These are phyloP conservation scores for Pararge aegeria DNA, from an alignment of 1,140 invertebrate genomes.

Conservation along the genomic window DNA sequence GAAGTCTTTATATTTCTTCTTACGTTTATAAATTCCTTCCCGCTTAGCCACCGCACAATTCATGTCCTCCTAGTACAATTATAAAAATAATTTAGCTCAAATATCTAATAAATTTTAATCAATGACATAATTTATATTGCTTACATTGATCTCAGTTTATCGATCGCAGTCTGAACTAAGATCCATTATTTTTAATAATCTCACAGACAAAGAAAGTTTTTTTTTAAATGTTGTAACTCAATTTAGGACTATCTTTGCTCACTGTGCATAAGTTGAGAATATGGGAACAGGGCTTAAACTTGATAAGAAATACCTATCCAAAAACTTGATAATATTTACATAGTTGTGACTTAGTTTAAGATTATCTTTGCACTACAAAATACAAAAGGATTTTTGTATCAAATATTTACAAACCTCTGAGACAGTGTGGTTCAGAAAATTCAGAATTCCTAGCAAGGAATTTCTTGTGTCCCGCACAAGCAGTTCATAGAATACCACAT, in stretches of 20 bases:
- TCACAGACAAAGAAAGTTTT: too few relatives aligned
- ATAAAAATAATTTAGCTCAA: neutral
- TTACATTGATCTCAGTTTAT: neutral
- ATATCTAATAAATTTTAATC: neutral
- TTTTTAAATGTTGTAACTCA: too few relatives aligned
- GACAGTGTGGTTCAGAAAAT: conserved; percentile 81
- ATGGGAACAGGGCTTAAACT: too few relatives aligned
- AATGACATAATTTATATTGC: neutral
- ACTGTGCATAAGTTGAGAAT: too few relatives aligned
- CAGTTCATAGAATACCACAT: conserved; percentile 86
- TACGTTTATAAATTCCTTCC: conserved; percentile 86
- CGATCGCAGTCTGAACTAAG: too few relatives aligned
- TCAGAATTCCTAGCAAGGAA: conserved; percentile 80
- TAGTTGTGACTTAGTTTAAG: too few relatives aligned
- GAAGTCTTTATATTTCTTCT: conserved; percentile 83
- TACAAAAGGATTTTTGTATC: too few relatives aligned
- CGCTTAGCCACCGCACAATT: conserved; percentile 81
- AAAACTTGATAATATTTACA: too few relatives aligned
- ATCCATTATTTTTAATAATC: too few relatives aligned
- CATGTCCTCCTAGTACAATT: conserved; percentile 68
- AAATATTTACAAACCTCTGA: conserved; percentile 43
- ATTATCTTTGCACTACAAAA: too few relatives aligned
- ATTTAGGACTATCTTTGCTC: too few relatives aligned
- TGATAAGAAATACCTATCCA: too few relatives aligned
- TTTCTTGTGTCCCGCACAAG: conserved; percentile 82